Conservation (phyloP, 2,113 vertebrate species). For the Larimichthys crocea region DNA sequence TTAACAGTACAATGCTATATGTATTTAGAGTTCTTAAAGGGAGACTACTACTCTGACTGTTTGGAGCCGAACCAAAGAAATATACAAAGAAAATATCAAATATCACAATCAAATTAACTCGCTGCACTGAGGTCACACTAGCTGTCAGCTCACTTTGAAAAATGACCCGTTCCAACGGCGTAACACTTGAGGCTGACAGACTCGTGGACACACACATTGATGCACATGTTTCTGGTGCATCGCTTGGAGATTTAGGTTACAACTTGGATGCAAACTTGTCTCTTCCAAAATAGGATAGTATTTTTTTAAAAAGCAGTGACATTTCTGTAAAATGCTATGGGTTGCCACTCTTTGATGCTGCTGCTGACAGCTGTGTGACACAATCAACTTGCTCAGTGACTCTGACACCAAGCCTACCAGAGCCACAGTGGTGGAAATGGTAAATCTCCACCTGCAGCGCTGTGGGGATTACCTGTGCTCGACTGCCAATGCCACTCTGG, state of each 20-base stretch:
- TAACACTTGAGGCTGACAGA: constrained; percentile 18
- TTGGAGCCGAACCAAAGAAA: constrained; percentile 49
- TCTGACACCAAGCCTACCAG: constrained; percentile 32
- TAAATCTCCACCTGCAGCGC: constrained; percentile 56
- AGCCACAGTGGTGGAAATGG: constrained; percentile 32
- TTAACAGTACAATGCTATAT: constrained; percentile 39
- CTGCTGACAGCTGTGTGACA: constrained; percentile 45
- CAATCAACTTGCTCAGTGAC: constrained; percentile 27
- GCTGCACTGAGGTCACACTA: constrained; percentile 17
- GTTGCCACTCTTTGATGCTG: constrained; percentile 31
- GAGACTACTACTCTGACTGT: constrained; percentile 9
- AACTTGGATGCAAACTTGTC: constrained; percentile 23
- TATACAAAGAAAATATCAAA: constrained; percentile 51
- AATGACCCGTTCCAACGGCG: constrained; percentile 12
- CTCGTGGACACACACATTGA: constrained; percentile 11
- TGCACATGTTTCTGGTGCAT: neutral
- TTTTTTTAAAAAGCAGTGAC: constrained; percentile 8
- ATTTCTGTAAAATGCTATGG: constrained; percentile 12
- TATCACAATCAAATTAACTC: constrained; percentile 41
- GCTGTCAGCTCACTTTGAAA: constrained; percentile 21
- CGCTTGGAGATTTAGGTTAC: constrained; percentile 15
- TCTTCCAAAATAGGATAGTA: constrained; percentile 26
- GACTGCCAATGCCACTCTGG: constrained; percentile 33
- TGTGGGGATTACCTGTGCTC: constrained; percentile 54
- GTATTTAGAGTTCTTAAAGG: constrained; percentile 48